Base-by-base conservation (phyloP, 1,140 invertebrate genomes). In the Hylaeus volcanicus region DNA sequence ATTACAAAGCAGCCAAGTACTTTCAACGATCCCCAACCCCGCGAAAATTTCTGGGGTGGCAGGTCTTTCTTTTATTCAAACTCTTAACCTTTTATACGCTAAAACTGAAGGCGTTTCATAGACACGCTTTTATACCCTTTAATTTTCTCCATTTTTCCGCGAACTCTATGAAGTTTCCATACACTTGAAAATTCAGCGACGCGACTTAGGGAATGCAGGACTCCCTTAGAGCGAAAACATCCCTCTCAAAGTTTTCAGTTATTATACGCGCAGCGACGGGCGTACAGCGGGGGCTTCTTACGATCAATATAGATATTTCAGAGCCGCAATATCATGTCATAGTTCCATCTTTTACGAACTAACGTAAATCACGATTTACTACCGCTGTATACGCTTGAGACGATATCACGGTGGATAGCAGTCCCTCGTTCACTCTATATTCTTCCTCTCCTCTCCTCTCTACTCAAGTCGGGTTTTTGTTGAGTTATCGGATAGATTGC, bases 281-380 rank as follows among this genome's bases (percentile, higher is more conserved):
- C 14, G 58, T 63, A 51, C 39, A 64, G n/a, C 8, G 37, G 15
- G 65, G 15, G 65, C 12, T 14, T 15, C 56, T 56, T 58, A 48
- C 65, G 79, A 89, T 88, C 84, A 75, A 88, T 85, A 74, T 73
- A 79, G 79, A 89, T 86, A 79, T 69, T 66, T 76, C 66, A 64
- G 69, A 83, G 63, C 63, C 78, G 75, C 84, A 86, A 86, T 86
- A 84, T 84, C 82, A 69, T 74, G 86, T 85, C 88, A 87, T 84
- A 86, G 79, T 85, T 84, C 70, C 81, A 64, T 88, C 85, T 84
- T 90, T 85, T 89, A 89, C 81, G 88, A 68, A 80, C 72, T 68
- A 69, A 81, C 83, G 83, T 89, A 89, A 90, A 91, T 91, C 86
- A 87, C 80, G 76, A 83, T 86, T 90, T 90, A 90, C 84, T 88